Evolutionary conservation across 2,797 vertebrate genomes (phyloP).

Genomic region (Parauchenoglanis punctatus): DNA sequence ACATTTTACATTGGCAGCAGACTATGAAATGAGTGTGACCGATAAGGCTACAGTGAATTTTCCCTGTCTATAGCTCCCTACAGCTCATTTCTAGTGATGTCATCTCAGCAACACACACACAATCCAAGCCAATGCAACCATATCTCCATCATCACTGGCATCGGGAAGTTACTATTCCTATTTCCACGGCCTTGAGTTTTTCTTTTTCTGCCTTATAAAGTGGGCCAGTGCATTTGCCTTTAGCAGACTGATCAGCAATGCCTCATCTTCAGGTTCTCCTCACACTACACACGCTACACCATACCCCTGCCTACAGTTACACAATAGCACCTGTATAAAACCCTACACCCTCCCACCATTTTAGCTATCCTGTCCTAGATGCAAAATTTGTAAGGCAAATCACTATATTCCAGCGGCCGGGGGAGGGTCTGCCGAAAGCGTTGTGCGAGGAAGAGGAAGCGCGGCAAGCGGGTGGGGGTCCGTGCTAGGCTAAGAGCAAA

Average conservation of each 20-base stretch:
- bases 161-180: slow-evolving; percentile 28
- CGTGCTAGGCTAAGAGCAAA: no score
- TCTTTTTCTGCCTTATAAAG: slow-evolving; percentile 17
- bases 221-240: slow-evolving; percentile 5
- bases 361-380: neutral
- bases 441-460: no score
- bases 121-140: slow-evolving; percentile 1
- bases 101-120: slow-evolving; percentile 32
- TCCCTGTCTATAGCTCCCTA: slow-evolving; percentile 4
- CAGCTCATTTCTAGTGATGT: slow-evolving; percentile 27
- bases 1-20: slow-evolving; percentile 17
- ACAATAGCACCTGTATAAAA: neutral
- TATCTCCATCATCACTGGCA: neutral
- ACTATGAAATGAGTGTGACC: slow-evolving; percentile 25
- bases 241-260: slow-evolving; percentile 8
- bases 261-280: neutral
- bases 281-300: slow-evolving; percentile 6
- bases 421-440: no score
- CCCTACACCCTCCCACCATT: neutral
- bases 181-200: neutral
- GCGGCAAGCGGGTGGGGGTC: no score
- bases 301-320: slow-evolving; percentile 31
- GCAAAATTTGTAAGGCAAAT: neutral
- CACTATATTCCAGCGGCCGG: no score
- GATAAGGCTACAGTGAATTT: slow-evolving; percentile 15